A percentile compares a stretch with the other conserved stretches of the same genome.
These are phyloP conservation scores for Otolemur garnettii DNA, from an alignment of 2,113 vertebrate genomes.

Conservation along the genomic window DNA sequence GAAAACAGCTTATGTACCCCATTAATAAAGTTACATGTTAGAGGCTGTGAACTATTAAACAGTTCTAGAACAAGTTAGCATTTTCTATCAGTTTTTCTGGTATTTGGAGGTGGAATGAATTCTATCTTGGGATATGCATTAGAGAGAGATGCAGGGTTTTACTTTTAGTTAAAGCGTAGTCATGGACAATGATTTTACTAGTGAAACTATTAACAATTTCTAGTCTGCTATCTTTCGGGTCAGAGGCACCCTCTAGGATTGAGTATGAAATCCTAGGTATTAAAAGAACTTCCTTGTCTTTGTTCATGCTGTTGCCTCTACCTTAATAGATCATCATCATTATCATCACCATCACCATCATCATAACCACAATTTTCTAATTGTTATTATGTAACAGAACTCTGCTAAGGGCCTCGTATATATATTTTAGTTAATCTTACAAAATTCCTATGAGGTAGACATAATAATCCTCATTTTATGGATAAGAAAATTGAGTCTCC, in stretches of 20 bases:
- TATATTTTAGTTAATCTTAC: neutral
- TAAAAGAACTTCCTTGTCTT: neutral
- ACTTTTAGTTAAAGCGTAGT: neutral
- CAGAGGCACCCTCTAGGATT: neutral
- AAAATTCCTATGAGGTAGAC: neutral
- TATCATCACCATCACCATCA: neutral
- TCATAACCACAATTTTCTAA: neutral
- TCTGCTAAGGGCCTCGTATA: neutral
- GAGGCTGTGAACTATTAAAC: neutral
- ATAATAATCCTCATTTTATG: neutral
- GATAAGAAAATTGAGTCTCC: neutral
- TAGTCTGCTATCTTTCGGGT: neutral
- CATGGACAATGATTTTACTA: neutral
- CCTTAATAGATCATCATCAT: neutral
- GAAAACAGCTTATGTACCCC: neutral
- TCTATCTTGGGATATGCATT: neutral
- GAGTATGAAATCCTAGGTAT: neutral
- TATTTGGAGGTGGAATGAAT: neutral
- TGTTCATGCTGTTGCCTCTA: neutral
- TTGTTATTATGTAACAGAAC: neutral
- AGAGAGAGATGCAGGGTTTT: neutral
- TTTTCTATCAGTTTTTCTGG: neutral
- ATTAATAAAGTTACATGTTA: neutral
- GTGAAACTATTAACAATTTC: neutral
- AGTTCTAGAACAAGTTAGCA: slow-evolving; percentile 16